Evolutionary conservation across 2,888 invertebrate genomes (phyloP), one percentile per base, ranked within the genome.

Genomic region (Aporophyla lueneburgensis): DNA sequence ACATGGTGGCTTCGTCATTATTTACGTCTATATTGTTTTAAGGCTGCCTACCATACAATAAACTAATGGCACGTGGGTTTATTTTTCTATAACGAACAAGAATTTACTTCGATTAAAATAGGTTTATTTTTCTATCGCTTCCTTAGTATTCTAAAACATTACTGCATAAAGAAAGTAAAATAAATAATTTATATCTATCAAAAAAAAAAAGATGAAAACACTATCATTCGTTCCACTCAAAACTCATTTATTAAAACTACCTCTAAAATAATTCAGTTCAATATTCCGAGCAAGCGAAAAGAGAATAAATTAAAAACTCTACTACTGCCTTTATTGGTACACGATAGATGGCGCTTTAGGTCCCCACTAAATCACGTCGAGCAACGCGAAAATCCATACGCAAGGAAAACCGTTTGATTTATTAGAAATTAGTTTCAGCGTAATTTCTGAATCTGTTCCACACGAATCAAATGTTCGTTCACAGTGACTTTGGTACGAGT

Each of bases 361-460:
- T 81, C 76, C 76, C 68, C 68, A 76, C 73, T 88, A 87, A 88
- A 88, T 87, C 87, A 88, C 80, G 81, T 72, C 78, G 85, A 78
- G 85, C 86, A 87, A 89, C 86, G 88, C 79, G 89, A 87, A 91
- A 91, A 91, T 89, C 90, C 89, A 91, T 90, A 89, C 88, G 87
- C 87, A 89, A 88, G 88, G 89, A 90, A 89, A 87, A 89, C 89
- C 78, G 72, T 78, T 83, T 90, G 91, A 91, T 91, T 91, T 91
- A 91, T 90, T 87, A 84, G 88, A 87, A 89, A 91, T 91, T 91
- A 91, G 88, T 90, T 91, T 86, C 88, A 91, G 87, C 82, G 85
- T 88, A 85, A 88, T 86, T 85, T 86, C 85, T 83, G 85, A 88
- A 89, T 89, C 89, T 89, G 88, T 88, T 89, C 84, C 80, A 76